These are phyloP conservation scores for Folsomia candida DNA, from an alignment of 2,888 invertebrate species.

Conservation along the genomic window DNA sequence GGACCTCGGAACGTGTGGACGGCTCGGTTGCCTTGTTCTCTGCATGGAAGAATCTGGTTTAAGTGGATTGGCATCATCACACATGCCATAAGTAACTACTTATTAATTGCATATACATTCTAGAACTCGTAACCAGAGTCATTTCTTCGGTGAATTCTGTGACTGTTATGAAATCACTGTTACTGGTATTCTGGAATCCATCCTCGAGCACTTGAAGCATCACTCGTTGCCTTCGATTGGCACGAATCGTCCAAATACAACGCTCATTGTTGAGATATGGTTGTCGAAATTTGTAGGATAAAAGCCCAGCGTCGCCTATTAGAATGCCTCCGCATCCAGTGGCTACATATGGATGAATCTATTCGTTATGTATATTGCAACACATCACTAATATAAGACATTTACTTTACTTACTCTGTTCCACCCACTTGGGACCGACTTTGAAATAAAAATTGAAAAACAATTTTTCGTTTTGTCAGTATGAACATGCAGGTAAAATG, in stretches of 20 bases:
- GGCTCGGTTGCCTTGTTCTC: conserved; percentile 29
- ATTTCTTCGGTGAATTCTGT: conserved; percentile 33
- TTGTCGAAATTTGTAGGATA: conserved; percentile 36
- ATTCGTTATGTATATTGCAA: not conserved
- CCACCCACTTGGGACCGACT: conserved; percentile 11
- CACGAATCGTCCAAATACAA: conserved; percentile 38
- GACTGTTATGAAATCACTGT: conserved; percentile 34
- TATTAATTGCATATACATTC: too few species aligned
- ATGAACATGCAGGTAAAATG: too few species aligned
- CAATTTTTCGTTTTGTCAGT: too few species aligned
- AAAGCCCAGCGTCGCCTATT: conserved; percentile 28
- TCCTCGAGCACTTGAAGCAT: conserved; percentile 32
- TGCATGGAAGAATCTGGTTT: not conserved
- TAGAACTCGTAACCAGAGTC: conserved; percentile 26
- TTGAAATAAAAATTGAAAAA: not conserved
- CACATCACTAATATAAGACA: too few species aligned
- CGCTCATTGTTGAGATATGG: conserved; percentile 36
- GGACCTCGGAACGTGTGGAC: conserved; percentile 34
- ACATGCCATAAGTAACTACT: not conserved
- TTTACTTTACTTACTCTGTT: conserved; percentile 25
- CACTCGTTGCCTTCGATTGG: conserved; percentile 22
- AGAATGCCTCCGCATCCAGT: conserved; percentile 36
- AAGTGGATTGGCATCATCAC: not conserved
- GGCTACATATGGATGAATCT: conserved; percentile 15
- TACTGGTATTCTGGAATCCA: conserved; percentile 37